Conservation (phyloP, 2,888 invertebrate genomes). For the Drosophila robusta region DNA sequence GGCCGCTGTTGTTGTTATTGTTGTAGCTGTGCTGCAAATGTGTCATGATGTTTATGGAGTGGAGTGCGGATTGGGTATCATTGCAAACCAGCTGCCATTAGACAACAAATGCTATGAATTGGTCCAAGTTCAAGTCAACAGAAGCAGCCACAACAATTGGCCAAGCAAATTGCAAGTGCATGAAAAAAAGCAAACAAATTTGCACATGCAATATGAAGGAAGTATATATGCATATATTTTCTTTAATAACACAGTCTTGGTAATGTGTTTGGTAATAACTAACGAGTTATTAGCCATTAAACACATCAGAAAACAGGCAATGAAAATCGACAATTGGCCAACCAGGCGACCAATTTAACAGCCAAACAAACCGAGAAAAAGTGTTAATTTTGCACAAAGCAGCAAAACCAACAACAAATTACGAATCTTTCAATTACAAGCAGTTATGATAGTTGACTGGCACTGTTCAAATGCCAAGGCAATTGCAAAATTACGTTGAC, state of each 20-base stretch:
- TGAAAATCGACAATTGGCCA: conserved; percentile 34
- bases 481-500: conserved; percentile 50
- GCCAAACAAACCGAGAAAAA: conserved; percentile 32
- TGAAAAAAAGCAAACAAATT: conserved; percentile 15
- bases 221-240: conserved; percentile 9
- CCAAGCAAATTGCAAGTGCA: background rate
- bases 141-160: conserved; percentile 6
- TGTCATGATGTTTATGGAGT: conserved; percentile 35
- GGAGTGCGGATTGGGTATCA: background rate
- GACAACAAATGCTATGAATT: conserved; percentile 14
- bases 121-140: conserved; percentile 61
- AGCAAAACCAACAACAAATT: conserved; percentile 35
- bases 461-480: conserved; percentile 20
- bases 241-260: conserved; percentile 16
- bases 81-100: background rate
- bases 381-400: conserved; percentile 64
- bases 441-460: conserved; percentile 33
- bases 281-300: conserved; percentile 28
- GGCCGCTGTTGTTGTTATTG: background rate
- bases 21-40: conserved; percentile 34
- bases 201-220: conserved; percentile 22
- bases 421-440: conserved; percentile 45
- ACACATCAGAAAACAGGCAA: conserved; percentile 13
- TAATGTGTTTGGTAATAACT: conserved; percentile 37
- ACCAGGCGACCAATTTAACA: conserved; percentile 20